Evolutionary conservation across 2,888 invertebrate genomes (phyloP).

Genomic region (Synergus gifuensis): DNA sequence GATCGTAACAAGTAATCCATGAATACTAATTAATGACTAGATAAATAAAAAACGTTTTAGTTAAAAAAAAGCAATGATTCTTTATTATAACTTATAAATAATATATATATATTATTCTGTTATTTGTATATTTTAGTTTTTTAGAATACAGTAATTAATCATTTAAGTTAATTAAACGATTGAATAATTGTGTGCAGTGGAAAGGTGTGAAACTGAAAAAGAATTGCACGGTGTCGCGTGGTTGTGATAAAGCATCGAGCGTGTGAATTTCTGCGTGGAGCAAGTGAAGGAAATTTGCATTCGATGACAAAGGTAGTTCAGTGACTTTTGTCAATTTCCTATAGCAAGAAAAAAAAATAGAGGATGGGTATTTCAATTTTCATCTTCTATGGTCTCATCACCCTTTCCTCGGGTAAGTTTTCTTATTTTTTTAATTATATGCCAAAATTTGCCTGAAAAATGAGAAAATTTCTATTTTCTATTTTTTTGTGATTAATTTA

Average conservation of each 20-base stretch:
- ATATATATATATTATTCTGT: too few species aligned
- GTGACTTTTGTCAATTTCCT: slow-evolving; percentile 39
- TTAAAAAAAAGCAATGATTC: too few species aligned
- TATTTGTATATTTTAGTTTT: not conserved
- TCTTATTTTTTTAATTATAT: not conserved
- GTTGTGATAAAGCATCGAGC: slow-evolving; percentile 21
- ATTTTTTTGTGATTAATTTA: not conserved
- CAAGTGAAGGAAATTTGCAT: slow-evolving; percentile 29
- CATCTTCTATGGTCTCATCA: not conserved
- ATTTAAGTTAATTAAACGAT: not conserved
- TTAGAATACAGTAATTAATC: not conserved
- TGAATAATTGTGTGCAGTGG: slow-evolving; percentile 24
- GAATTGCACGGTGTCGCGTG: slow-evolving; percentile 33
- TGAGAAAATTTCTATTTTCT: too few species aligned
- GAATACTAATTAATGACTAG: not conserved
- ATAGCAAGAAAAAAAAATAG: not conserved
- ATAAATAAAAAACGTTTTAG: not conserved
- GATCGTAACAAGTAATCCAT: not conserved
- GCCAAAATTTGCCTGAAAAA: too few species aligned
- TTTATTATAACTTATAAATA: too few species aligned
- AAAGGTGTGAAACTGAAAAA: slow-evolving; percentile 25
- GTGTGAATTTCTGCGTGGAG: slow-evolving; percentile 19
- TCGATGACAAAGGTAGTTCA: slow-evolving; percentile 38
- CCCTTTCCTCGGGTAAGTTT: slow-evolving; percentile 22
- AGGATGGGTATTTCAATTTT: slow-evolving; percentile 31